These are phyloP conservation scores for Dryadula phaetusa DNA, from an alignment of 2,888 invertebrate genomes.

Conservation along the genomic window DNA sequence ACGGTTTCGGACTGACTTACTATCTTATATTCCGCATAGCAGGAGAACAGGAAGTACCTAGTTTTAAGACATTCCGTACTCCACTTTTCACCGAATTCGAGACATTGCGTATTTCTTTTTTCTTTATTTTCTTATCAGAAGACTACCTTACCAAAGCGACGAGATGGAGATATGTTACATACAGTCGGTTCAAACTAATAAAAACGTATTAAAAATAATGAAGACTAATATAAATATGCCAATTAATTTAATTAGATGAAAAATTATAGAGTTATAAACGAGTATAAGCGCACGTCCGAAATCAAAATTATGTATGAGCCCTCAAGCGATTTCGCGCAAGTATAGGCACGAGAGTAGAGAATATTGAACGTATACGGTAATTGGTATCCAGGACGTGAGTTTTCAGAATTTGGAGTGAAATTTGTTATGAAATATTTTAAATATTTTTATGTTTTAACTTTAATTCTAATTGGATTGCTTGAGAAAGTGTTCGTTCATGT, in stretches of 20 bases:
- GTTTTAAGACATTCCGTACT: no score
- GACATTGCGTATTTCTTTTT: no score
- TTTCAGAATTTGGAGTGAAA: constrained; percentile 10
- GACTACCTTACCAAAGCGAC: no score
- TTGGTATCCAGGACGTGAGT: constrained; percentile 17
- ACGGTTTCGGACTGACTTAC: no score
- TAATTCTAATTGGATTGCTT: no score
- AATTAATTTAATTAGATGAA: constrained; percentile 13
- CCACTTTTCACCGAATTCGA: no score
- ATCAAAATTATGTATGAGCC: constrained; percentile 9
- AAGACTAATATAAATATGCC: no score
- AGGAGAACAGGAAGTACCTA: no score
- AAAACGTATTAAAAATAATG: neutral
- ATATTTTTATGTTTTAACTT: neutral
- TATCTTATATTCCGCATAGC: no score
- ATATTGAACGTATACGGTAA: constrained; percentile 18
- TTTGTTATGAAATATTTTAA: constrained; percentile 1
- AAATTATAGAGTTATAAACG: constrained; percentile 48
- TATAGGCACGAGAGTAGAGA: constrained; percentile 4
- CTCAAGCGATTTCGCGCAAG: constrained; percentile 8
- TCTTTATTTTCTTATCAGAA: no score
- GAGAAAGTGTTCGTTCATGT: neutral
- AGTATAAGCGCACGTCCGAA: constrained; percentile 11
- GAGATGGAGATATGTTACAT: no score
- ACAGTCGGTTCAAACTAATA: no score